Evolutionary conservation across 2,113 vertebrate genomes (phyloP), one percentile per base, ranked within the genome.

Genomic region (Alectura lathami): DNA sequence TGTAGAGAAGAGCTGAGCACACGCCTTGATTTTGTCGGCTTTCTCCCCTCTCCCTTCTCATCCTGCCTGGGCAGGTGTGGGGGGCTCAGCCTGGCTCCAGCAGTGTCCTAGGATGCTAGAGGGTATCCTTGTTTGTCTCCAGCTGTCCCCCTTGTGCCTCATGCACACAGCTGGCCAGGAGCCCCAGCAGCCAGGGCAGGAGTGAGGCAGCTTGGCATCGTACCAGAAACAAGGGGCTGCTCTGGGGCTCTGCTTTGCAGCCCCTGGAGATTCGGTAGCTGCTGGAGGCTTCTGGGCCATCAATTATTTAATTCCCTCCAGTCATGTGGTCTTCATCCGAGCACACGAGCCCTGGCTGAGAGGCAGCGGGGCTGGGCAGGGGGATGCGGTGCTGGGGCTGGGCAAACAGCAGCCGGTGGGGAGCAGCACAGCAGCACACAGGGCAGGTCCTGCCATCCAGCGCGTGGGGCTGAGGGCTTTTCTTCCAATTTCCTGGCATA

Each of bases 291-390:
- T 94, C 94, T 93, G 93, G 90, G 56, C 86, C 90, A 95, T 95
- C 96, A 96, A 90, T 96, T 97, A 95, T 94, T 97, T 94, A 97
- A 94, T 95, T 97, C 79, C 64, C 91, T 91, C 56, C 83, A 94
- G 91, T 95, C 93, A 94, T 95, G 93, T 96, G 94, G 94, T 95
- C 90, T 97, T 62, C 90, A 92, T 79, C 47, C 0, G 3, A 90
- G 73, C 0, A 0, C 60, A 88, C 21, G 59, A 57, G 67, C 40
- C 69, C 36, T 20, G 1, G 8, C 3, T 1, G 9, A 34, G 23
- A 30, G 42, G 53, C 3, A 88, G 63, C 1, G 1, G 20, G 45
- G 30, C 1, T 66, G 59, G 64, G 68, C 68, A 86, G 76, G 47
- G 50, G 80, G 47, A 59, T 67, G 38, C 0, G 0, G 36, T 69